A percentile compares a stretch with the other conserved stretches of the same genome.
These are phyloP conservation scores for Acanthiza pusilla DNA, from an alignment of 2,797 vertebrate genomes.

Conservation along the genomic window DNA sequence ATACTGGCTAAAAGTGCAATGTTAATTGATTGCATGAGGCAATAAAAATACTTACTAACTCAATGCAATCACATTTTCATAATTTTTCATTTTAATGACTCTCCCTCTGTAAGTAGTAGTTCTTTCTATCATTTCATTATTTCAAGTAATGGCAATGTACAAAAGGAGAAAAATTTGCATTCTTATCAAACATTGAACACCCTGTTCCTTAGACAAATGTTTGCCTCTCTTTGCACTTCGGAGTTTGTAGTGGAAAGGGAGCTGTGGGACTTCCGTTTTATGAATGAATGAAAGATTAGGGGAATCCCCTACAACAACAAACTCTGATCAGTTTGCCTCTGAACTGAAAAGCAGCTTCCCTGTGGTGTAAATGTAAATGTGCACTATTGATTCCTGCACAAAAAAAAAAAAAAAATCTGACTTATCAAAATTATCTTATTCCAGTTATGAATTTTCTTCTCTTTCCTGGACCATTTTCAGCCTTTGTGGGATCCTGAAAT, in stretches of 20 bases:
- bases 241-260: not conserved
- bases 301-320: not conserved
- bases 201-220: not conserved
- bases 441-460: not conserved
- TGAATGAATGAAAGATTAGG: not conserved
- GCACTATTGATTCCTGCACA: not conserved
- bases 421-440: not conserved
- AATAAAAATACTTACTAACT: not conserved
- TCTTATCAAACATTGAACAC: not conserved
- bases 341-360: not conserved
- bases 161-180: not conserved
- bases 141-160: not conserved
- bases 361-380: not conserved
- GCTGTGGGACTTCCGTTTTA: not conserved
- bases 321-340: not conserved
- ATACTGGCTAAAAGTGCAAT: not conserved
- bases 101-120: not conserved
- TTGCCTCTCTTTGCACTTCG: not conserved
- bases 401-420: not conserved
- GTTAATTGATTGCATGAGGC: not conserved
- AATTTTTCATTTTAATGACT: not conserved
- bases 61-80: not conserved
- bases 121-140: not conserved
- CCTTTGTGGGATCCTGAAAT: not conserved
- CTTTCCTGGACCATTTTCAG: not conserved